Percentiles rank a stretch among this genome's conserved stretches.
Evolutionary conservation across 1,140 invertebrate species (phyloP).

Genomic region (Saccostrea echinata): DNA sequence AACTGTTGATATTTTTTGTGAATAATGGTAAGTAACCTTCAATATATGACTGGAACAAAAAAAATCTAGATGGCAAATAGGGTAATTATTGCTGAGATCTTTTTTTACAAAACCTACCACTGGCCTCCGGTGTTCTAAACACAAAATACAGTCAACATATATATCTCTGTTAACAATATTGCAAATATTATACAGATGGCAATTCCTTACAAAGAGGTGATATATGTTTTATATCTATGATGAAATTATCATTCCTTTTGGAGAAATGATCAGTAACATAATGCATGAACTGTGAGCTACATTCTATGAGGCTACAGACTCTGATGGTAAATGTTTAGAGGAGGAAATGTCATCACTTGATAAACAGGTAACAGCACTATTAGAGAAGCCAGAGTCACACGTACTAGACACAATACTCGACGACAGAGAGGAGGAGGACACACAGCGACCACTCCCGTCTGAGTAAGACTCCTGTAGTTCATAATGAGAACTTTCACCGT

Average conservation of each 20-base stretch:
- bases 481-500: conserved; percentile 60
- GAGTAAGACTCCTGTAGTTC: conserved; percentile 53
- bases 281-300: not conserved
- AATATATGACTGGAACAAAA: not conserved
- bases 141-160: not conserved
- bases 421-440: not conserved
- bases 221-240: not conserved
- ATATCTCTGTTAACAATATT: conserved; percentile 1
- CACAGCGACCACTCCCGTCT: conserved; percentile 37
- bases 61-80: not conserved
- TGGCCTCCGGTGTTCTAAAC: not conserved
- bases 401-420: conserved; percentile 19
- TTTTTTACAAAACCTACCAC: not conserved
- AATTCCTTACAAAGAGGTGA: not conserved
- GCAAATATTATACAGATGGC: conserved; percentile 1
- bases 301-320: conserved; percentile 14
- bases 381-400: not conserved
- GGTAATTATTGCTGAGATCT: conserved; percentile 10
- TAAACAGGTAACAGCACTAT: conserved; percentile 7
- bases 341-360: conserved; percentile 12
- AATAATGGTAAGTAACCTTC: not conserved
- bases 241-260: not conserved
- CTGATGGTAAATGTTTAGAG: not conserved
- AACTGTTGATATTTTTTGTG: no score
- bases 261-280: not conserved